These are phyloP conservation scores for Miichthys miiuy DNA, from an alignment of 2,797 vertebrate species.

Conservation along the genomic window DNA sequence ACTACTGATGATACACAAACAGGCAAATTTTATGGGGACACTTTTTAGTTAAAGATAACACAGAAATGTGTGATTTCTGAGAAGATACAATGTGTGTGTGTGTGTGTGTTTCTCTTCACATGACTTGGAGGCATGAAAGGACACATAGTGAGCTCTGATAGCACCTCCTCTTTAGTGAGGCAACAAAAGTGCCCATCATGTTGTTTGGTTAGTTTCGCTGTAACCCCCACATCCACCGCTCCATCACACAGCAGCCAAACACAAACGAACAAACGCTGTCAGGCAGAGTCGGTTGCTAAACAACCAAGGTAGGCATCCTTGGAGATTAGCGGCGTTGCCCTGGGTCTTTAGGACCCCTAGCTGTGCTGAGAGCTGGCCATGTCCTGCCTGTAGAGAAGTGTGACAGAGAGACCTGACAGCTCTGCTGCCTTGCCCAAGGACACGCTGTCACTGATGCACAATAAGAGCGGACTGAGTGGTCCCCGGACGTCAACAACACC, in stretches of 20 bases:
- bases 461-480: conserved; percentile 75
- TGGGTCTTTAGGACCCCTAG: conserved; percentile 81
- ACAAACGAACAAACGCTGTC: conserved; percentile 74
- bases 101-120: conserved; percentile 42
- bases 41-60: not conserved
- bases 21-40: not conserved
- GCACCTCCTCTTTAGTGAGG: conserved; percentile 69
- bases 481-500: conserved; percentile 74
- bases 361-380: conserved; percentile 79
- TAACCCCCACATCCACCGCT: conserved; percentile 63
- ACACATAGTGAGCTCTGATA: conserved; percentile 56
- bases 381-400: conserved; percentile 84
- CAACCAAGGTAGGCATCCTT: conserved; percentile 83
- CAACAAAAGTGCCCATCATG: conserved; percentile 74
- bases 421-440: conserved; percentile 84
- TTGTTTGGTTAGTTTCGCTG: conserved; percentile 81
- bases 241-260: conserved; percentile 73
- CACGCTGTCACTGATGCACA: conserved; percentile 81
- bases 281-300: conserved; percentile 81
- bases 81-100: conserved; percentile 8
- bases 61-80: conserved; percentile 3
- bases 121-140: conserved; percentile 61
- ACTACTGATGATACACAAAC: not conserved
- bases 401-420: conserved; percentile 86
- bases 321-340: conserved; percentile 66